A percentile compares a stretch with the other conserved stretches of the same genome.
Conservation (phyloP, 2,888 invertebrate genomes). For the Apodemia hepburni region DNA sequence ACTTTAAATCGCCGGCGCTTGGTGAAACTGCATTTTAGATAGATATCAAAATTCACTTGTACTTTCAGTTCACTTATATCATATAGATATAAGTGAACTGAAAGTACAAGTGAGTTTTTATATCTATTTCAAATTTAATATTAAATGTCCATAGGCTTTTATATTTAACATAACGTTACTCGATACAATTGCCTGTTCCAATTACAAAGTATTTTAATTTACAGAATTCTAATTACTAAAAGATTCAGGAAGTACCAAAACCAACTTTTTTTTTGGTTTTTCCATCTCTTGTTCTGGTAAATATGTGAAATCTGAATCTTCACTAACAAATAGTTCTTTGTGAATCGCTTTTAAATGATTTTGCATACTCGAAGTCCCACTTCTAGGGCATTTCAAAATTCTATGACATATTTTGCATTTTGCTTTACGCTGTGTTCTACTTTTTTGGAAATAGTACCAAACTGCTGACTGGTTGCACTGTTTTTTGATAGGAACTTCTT, state of each 20-base stretch:
- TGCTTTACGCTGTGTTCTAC: background rate
- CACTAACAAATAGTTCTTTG: background rate
- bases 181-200: too few relatives aligned
- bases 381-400: background rate
- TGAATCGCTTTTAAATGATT: background rate
- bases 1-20: too few relatives aligned
- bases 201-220: too few relatives aligned
- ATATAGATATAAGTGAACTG: too few relatives aligned
- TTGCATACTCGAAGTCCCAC: background rate
- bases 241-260: background rate
- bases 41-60: too few relatives aligned
- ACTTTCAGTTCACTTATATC: too few relatives aligned
- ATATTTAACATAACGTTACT: too few relatives aligned
- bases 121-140: too few relatives aligned
- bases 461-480: background rate
- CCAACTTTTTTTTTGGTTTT: background rate
- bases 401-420: background rate
- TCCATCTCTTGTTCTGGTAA: background rate
- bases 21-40: too few relatives aligned
- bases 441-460: conserved; percentile 3
- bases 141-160: too few relatives aligned
- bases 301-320: background rate
- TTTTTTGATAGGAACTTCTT: background rate
- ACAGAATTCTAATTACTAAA: background rate
- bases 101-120: too few relatives aligned